Evolutionary conservation across 2,113 vertebrate genomes (phyloP).

Genomic region (Ammodytes dubius): DNA sequence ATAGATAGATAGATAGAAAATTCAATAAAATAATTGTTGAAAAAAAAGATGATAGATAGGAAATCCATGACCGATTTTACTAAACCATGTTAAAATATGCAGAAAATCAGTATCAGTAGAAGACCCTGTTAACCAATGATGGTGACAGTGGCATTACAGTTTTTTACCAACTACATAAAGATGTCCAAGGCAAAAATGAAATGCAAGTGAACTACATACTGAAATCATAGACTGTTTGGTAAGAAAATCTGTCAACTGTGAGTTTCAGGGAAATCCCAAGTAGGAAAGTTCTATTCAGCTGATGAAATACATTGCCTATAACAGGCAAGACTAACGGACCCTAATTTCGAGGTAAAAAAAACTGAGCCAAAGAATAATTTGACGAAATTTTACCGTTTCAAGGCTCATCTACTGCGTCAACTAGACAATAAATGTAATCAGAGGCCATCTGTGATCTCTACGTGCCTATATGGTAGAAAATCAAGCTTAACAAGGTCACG

Average conservation of each 20-base stretch:
- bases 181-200: not conserved
- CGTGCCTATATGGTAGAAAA: not conserved
- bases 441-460: conserved; percentile 11
- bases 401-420: not conserved
- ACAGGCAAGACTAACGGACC: no score
- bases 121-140: not conserved
- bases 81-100: not conserved
- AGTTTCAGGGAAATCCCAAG: not conserved
- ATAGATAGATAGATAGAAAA: not conserved
- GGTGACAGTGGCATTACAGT: conserved; percentile 7
- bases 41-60: no score
- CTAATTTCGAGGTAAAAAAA: no score
- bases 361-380: not conserved
- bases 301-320: not conserved
- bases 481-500: conserved; percentile 68
- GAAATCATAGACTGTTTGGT: conserved; percentile 12
- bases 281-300: not conserved
- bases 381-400: not conserved
- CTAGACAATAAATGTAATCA: conserved; percentile 11
- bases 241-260: not conserved
- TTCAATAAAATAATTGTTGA: not conserved
- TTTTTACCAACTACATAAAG: not conserved
- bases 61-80: no score
- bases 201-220: conserved; percentile 14
- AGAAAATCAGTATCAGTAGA: not conserved